Base-by-base conservation (phyloP, 2,113 vertebrate genomes). In the Ammodytes dubius region DNA sequence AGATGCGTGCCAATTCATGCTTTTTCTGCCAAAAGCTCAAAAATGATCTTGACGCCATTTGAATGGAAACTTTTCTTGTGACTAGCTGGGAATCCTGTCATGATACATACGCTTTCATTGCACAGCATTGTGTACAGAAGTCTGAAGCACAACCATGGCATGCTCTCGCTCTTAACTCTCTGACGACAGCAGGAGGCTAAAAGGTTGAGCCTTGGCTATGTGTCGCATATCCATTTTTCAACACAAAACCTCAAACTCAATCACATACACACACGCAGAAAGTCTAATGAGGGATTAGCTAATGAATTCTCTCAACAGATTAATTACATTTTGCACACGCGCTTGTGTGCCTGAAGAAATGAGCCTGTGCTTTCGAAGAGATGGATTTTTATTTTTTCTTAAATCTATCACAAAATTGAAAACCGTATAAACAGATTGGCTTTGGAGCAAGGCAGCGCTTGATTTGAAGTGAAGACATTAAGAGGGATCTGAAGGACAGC, bases 261-360 rank as follows among this genome's bases (percentile, higher is more conserved):
- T 77, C 87, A 64, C 75, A 40, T 79, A 60, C 69, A 45, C 67
- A 63, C 71, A 82, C 35, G n/a, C 61, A 67, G 45, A 65, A 60
- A 70, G 40, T 74, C 85, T 83, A 91, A 91, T 91, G 80, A 90
- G 88, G 91, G 88, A 94, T 94, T 86, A 93, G 83, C 87, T 89
- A 91, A 94, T 92, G 88, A 94, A 92, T 89, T 91, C 87, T 89
- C 87, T 89, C 80, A 88, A 86, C 84, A 89, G 90, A 91, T 91
- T 90, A 93, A 93, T 92, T 90, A 90, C 85, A 89, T 89, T 91
- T 88, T 74, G 71, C 82, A 82, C 74, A 84, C 61, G 57, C 35
- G 59, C 63, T 73, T 69, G 77, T 79, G 69, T 72, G 77, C 61
- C 74, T 77, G 67, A 82, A 82, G 86, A 90, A 91, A 91, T 84